Percentiles rank a stretch among this genome's conserved stretches.
Evolutionary conservation across 1,140 invertebrate genomes (phyloP).

Genomic region (Heterodera schachtii): DNA sequence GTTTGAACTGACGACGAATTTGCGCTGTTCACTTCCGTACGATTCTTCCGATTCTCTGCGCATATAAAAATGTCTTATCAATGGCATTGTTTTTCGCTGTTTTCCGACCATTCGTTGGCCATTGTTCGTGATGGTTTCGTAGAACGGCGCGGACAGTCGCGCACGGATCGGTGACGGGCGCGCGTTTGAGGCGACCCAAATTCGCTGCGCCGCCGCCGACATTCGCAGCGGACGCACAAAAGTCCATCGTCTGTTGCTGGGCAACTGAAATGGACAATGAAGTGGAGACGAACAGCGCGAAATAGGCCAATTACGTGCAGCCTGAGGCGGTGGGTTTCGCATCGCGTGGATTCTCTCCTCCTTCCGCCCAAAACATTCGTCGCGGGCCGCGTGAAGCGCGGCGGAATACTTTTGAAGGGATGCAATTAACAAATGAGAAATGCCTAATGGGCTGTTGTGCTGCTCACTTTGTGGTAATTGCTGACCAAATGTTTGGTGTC

Average conservation of each 20-base stretch:
- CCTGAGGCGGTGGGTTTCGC: neutral
- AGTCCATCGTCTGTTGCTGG: neutral
- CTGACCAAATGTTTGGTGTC: slow-evolving; percentile 24
- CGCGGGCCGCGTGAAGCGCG: slow-evolving; percentile 15
- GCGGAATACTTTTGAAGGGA: slow-evolving; percentile 16
- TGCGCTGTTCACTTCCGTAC: neutral
- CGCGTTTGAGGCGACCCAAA: neutral
- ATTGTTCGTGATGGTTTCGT: neutral
- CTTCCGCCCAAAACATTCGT: slow-evolving; percentile 29
- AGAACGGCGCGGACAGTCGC: neutral
- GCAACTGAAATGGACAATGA: neutral
- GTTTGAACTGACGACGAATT: neutral
- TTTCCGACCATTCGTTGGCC: neutral
- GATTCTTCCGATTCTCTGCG: neutral
- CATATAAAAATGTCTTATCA: neutral
- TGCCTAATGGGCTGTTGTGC: neutral
- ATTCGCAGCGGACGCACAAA: neutral
- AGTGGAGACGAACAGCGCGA: neutral
- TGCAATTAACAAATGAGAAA: neutral
- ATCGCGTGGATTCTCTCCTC: slow-evolving; percentile 26
- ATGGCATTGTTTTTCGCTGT: no score
- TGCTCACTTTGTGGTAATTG: slow-evolving; percentile 24
- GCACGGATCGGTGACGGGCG: neutral
- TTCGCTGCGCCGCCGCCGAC: neutral
- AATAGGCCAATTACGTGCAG: neutral